Conservation (phyloP, 2,797 vertebrate species). For the Nannoperca obscura region DNA sequence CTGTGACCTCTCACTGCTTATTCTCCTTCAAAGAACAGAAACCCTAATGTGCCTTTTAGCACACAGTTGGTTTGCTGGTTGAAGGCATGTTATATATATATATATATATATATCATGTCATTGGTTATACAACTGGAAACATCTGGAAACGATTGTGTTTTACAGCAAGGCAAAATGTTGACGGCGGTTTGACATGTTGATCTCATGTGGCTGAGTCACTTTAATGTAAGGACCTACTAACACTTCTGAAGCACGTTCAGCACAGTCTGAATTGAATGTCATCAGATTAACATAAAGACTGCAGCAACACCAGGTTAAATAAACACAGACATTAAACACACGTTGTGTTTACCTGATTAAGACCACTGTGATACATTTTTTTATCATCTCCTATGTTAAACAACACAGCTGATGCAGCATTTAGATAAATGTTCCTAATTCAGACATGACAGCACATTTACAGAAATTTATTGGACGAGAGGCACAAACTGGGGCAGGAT, state of each 20-base stretch:
- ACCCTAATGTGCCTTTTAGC: not conserved
- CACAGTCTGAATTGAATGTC: not conserved
- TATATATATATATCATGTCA: no score
- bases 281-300: not conserved
- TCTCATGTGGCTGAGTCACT: not conserved
- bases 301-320: not conserved
- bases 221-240: not conserved
- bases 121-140: constrained; percentile 38
- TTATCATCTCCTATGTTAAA: no score
- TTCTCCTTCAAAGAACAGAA: not conserved
- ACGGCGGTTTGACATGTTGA: not conserved
- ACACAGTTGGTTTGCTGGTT: not conserved
- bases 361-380: no score
- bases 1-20: constrained; percentile 25
- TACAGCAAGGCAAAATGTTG: constrained; percentile 17
- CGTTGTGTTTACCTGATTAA: no score
- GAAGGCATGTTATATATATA: not conserved
- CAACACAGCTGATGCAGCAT: no score
- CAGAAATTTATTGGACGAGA: not conserved
- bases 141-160: constrained; percentile 49
- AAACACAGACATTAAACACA: not conserved
- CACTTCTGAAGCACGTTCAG: not conserved
- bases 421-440: no score
- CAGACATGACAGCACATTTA: no score
- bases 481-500: not conserved